These are phyloP conservation scores for Lutraria lutraria DNA, from an alignment of 2,888 invertebrate species.

Conservation along the genomic window DNA sequence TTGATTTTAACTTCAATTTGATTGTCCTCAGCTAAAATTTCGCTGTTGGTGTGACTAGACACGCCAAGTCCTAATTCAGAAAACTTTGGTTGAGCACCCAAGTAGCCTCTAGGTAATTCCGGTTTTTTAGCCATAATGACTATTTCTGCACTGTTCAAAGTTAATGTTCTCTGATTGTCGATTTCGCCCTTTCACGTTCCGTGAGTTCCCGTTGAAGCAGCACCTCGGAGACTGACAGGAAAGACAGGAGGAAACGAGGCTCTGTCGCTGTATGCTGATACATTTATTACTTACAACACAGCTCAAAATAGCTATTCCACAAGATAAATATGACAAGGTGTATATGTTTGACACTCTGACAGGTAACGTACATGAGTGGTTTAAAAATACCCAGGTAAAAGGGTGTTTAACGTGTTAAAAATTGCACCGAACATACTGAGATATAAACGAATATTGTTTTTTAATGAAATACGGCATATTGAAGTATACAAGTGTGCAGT, in stretches of 20 bases:
- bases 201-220: neutral
- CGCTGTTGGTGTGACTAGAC: constrained; percentile 74
- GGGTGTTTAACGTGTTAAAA: too few relatives aligned
- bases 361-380: too few relatives aligned
- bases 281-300: constrained; percentile 11
- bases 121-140: constrained; percentile 72
- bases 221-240: constrained; percentile 26
- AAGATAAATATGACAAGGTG: too few relatives aligned
- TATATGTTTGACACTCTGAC: too few relatives aligned
- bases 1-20: constrained; percentile 79
- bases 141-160: neutral
- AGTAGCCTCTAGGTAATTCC: constrained; percentile 78
- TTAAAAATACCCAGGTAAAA: too few relatives aligned
- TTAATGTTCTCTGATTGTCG: constrained; percentile 19
- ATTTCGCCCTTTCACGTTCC: constrained; percentile 25
- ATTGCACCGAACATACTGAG: too few relatives aligned
- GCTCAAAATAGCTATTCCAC: constrained; percentile 22
- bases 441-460: too few relatives aligned
- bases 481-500: too few relatives aligned
- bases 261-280: constrained; percentile 28
- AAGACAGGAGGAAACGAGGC: constrained; percentile 14
- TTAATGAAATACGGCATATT: too few relatives aligned
- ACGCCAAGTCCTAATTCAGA: constrained; percentile 75
- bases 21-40: constrained; percentile 72
- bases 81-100: constrained; percentile 82